Evolutionary conservation across 2,888 invertebrate genomes (phyloP).

Genomic region (Bellardia bayeri): DNA sequence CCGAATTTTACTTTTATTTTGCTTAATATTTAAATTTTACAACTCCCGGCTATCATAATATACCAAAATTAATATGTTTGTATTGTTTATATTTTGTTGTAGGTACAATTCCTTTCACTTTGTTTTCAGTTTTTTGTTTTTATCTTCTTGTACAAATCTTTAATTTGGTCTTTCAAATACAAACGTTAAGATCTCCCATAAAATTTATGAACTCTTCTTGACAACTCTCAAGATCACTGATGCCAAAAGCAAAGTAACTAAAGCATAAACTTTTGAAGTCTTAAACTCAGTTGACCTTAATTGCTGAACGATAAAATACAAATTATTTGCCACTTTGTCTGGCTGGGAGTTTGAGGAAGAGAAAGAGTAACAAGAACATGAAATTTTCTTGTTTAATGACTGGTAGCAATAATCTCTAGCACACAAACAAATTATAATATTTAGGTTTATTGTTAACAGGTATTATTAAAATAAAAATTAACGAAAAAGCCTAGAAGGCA

Average conservation of each 20-base stretch:
- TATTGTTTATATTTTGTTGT: conserved; percentile 5
- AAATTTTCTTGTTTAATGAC: background rate
- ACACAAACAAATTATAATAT: background rate
- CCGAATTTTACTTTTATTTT: background rate
- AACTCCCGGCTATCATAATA: background rate
- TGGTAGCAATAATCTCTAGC: background rate
- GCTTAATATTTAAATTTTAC: background rate
- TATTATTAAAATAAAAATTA: background rate
- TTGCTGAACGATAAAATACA: conserved; percentile 42
- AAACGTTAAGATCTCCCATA: conserved; percentile 11
- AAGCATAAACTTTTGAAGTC: background rate
- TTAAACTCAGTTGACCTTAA: conserved; percentile 58
- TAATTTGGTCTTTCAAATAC: background rate
- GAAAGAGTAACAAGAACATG: background rate
- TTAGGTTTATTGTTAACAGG: too few species aligned
- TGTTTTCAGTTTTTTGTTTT: conserved; percentile 14
- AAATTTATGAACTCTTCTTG: conserved; percentile 43
- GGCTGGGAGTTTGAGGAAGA: conserved; percentile 13
- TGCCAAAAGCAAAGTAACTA: conserved; percentile 8
- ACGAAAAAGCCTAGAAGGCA: background rate
- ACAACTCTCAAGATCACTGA: conserved; percentile 13
- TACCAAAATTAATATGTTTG: background rate
- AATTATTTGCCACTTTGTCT: conserved; percentile 32
- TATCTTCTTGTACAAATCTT: conserved; percentile 35
- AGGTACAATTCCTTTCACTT: conserved; percentile 57